Evolutionary conservation across 64 coral and sea anemone species (phyloP), one percentile per base, ranked within the genome.

Genomic region (Orbicella faveolata): DNA sequence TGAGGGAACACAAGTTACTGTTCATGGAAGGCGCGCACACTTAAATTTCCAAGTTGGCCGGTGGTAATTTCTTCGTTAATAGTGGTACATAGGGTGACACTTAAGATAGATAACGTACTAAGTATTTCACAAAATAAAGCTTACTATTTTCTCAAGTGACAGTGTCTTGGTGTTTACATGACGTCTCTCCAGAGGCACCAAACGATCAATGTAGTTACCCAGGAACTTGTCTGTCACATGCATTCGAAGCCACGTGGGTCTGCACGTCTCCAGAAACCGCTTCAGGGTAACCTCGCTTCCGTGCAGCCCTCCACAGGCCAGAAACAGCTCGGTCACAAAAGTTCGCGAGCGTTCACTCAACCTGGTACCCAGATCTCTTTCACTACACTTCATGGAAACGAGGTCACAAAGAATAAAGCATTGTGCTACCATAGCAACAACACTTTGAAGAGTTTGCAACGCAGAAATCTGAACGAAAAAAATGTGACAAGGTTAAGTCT

Each of bases 131-230:
- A 14, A 59, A 48, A 48, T 41, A 48, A 15, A 44, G 79, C 97
- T 93, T 94, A 99, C 97, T 79, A 99, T 99, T 80, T 99, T 99
- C 33, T 93, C 86, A 30, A 99, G 73, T 16, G 66, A 92, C 48
- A 93, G 64, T 75, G 76, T 54, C 8, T 53, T 91, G 7, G 84
- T 73, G 63, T 96, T 88, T 3, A 91, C 54, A 35, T 52, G 83
- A 6, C 88, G 87, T 75, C 84, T 91, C 20, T 89, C 84, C 63
- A 75, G n/a, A 3, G 94, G 97, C 10, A 99, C 91, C 13, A 94
- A 52, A 44, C 88, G 64, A 59, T 99, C 89, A 64, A 92, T 86
- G 79, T 86, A 99, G 52, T 79, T 81, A 51, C 57, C 89, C 83
- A 95, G 52, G 36, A 96, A 48, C 57, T 94, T 82, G 52, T 99